Evolutionary conservation across 2,113 vertebrate species (phyloP).

Genomic region (Toxotes jaculatrix): DNA sequence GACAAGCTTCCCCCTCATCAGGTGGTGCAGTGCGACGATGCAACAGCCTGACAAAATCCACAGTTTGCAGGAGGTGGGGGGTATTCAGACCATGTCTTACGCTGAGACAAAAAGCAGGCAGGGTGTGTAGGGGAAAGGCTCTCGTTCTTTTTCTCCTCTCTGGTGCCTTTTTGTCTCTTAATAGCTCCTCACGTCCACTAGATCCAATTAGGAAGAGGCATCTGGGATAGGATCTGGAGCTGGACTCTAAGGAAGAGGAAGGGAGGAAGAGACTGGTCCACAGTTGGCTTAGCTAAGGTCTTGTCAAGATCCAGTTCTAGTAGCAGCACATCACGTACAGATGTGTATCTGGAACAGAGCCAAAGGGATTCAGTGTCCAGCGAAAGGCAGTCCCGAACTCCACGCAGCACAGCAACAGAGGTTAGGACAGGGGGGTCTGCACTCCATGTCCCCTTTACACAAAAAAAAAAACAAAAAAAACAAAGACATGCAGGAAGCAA

Average conservation of each 20-base stretch:
- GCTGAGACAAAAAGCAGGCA: background rate
- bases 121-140: background rate
- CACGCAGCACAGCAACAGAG: conserved; percentile 17
- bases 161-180: conserved; percentile 17
- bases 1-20: conserved; percentile 58
- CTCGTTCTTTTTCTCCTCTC: conserved; percentile 25
- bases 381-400: conserved; percentile 48
- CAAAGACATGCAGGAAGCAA: conserved; percentile 17
- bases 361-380: conserved; percentile 52
- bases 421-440: conserved; percentile 24
- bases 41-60: conserved; percentile 67
- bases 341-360: conserved; percentile 53
- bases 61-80: conserved; percentile 55
- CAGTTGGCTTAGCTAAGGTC: conserved; percentile 5
- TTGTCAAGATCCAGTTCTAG: conserved; percentile 31
- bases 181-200: conserved; percentile 45
- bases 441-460: conserved; percentile 11
- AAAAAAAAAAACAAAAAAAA: too few species aligned
- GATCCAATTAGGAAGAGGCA: conserved; percentile 75
- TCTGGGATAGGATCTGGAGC: conserved; percentile 42
- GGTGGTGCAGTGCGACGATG: conserved; percentile 82
- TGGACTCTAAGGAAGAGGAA: conserved; percentile 18
- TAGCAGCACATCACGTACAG: conserved; percentile 36
- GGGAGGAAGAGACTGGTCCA: conserved; percentile 29
- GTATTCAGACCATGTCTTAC: conserved; percentile 1